phyloP scores from a whole-genome alignment of 2,888 invertebrate species.

The Crepidodera aurea region DNA sequence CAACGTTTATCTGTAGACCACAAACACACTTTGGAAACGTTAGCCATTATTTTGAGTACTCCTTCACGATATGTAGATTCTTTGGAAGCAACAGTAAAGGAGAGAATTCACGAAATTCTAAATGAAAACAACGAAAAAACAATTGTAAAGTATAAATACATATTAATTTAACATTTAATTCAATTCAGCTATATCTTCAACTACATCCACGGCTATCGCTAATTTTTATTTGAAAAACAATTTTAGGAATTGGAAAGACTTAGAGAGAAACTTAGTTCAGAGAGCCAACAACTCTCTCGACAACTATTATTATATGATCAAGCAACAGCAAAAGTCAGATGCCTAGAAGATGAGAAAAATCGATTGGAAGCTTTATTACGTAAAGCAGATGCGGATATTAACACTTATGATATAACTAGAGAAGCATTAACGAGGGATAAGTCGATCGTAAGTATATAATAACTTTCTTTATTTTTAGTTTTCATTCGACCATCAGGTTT shows the following conservation, averaged over 20 bases:
- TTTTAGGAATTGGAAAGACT: constrained; percentile 77
- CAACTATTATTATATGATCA: constrained; percentile 73
- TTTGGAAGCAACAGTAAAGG: constrained; percentile 80
- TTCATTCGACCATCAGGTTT: too few species aligned
- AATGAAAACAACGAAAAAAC: constrained; percentile 80
- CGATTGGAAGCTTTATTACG: constrained; percentile 78
- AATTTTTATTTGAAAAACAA: not conserved
- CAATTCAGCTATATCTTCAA: too few species aligned
- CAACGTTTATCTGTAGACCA: constrained; percentile 73
- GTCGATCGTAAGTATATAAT: constrained; percentile 70
- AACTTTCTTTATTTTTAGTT: too few species aligned
- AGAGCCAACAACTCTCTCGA: constrained; percentile 76
- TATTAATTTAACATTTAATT: not conserved
- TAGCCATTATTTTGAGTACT: constrained; percentile 75
- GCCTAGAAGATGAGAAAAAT: constrained; percentile 78
- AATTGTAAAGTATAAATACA: constrained; percentile 64
- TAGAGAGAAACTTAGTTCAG: constrained; percentile 76
- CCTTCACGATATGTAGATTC: constrained; percentile 80
- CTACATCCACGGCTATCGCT: too few species aligned
- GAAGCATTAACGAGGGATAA: constrained; percentile 81
- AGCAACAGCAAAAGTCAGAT: constrained; percentile 70
- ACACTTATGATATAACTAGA: constrained; percentile 73
- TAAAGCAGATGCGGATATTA: constrained; percentile 81
- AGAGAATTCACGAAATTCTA: constrained; percentile 78
- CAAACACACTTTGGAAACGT: constrained; percentile 74